Evolutionary conservation across 1,140 invertebrate species (phyloP).

Genomic region (Sipha flava): DNA sequence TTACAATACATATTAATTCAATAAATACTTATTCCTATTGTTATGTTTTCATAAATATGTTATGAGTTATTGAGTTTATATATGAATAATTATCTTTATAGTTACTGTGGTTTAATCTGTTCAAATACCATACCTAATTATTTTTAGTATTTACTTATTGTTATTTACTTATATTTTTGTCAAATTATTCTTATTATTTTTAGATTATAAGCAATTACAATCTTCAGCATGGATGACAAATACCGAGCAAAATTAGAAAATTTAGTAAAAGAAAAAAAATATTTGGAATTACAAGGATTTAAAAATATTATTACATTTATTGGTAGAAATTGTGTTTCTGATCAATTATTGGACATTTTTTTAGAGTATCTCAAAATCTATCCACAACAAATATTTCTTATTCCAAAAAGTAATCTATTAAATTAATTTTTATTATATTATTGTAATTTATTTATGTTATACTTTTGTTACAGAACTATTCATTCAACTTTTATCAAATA

Average conservation of each 20-base stretch:
- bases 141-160: too few species aligned
- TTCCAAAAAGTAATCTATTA: not conserved
- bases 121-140: too few species aligned
- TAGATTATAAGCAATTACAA: not conserved
- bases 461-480: not conserved
- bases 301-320: not conserved
- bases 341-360: not conserved
- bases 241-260: not conserved
- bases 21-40: too few species aligned
- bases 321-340: not conserved
- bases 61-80: too few species aligned
- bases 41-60: too few species aligned
- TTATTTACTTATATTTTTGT: too few species aligned
- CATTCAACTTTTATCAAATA: not conserved
- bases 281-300: not conserved
- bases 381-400: not conserved
- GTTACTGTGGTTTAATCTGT: too few species aligned
- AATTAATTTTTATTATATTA: not conserved
- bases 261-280: not conserved
- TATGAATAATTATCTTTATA: too few species aligned
- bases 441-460: not conserved
- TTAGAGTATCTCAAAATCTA: constrained; percentile 1
- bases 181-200: not conserved
- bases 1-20: too few species aligned
- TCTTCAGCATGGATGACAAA: not conserved